Evolutionary conservation across 37 sponge, comb jelly and placozoan genomes (phyloP), one percentile per base, ranked within the genome.

Genomic region (Cliona cf. orientalis): DNA sequence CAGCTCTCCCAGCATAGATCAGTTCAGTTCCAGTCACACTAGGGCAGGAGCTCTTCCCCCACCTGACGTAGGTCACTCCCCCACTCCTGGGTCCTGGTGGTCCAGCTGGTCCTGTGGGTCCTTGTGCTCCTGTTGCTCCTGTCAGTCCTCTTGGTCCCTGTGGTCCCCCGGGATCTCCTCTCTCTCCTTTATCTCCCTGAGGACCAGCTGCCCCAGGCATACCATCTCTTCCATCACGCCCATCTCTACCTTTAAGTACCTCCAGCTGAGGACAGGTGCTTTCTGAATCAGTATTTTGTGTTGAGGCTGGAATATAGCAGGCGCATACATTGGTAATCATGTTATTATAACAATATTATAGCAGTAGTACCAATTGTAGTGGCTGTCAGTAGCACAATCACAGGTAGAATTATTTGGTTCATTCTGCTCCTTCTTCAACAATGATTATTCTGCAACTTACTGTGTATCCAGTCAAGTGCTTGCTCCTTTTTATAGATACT

Each of bases 11-110:
- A 12, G n/a, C 32, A 66, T 79, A 79, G 35, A 79, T 38, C 35
- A 79, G 53, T 1, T 1, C 23, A 12, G 80, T 66, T 1, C 80
- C 62, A 35, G 80, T 7, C 29, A 41, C 29, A 28, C 1, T 66
- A 28, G 80, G 80, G 44, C 80, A 65, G 55, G 49, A 28, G 22
- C 43, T 61, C 42, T 61, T 77, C 31, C 78, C 78, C 78, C 78
- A 77, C 60, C 78, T 58, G 2, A 31, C 42, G 65, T 62, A 77
- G 14, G 42, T 35, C 23, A 42, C 65, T 62, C 78, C 78, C 7
- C 78, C 78, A 61, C 65, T 56, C n/a, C n/a, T n/a, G 7, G 78
- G 78, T 5, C 78, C 78, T 35, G 25, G 64, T 5, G 78, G 65
- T 32, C 75, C 75, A 11, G 60, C 31, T 17, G 80, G 80, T 29